A percentile compares a stretch with the other conserved stretches of the same genome.
phyloP scores from a whole-genome alignment of 2,888 invertebrate genomes.

The Empis stercorea region DNA sequence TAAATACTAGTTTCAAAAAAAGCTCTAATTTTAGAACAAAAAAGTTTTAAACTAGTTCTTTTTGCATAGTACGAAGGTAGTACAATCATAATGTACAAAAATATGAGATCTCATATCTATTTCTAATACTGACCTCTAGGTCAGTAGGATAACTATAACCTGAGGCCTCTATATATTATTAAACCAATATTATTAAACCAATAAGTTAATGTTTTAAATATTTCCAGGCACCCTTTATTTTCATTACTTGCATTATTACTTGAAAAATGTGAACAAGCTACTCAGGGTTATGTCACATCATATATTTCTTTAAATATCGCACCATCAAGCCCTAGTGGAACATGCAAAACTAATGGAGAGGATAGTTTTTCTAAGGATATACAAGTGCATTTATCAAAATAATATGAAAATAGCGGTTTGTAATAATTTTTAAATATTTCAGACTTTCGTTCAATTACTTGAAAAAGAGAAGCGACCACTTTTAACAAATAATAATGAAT shows the following conservation, averaged over 20 bases:
- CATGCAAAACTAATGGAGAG: conserved; percentile 15
- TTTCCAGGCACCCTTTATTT: conserved; percentile 65
- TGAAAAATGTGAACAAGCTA: conserved; percentile 94
- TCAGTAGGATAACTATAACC: no score
- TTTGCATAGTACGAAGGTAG: no score
- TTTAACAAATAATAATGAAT: conserved; percentile 82
- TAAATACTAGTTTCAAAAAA: no score
- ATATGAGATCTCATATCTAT: no score
- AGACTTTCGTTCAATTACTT: conserved; percentile 82
- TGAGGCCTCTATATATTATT: no score
- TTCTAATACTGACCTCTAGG: no score
- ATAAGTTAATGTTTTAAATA: no score
- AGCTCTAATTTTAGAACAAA: no score
- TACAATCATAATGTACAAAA: no score
- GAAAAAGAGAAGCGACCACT: conserved; percentile 75
- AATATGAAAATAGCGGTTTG: not conserved
- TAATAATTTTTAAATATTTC: conserved; percentile 14
- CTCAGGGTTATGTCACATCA: conserved; percentile 79
- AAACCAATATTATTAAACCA: no score
- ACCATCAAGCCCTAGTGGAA: conserved; percentile 39
- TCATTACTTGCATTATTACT: conserved; percentile 82
- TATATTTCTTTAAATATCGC: conserved; percentile 74
- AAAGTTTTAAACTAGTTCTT: no score
- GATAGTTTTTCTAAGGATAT: conserved; percentile 19
- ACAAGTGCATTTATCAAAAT: conserved; percentile 11